Evolutionary conservation across 2,113 vertebrate genomes (phyloP).

Genomic region (human): GRCh38 chr20:60009501-60010000

Average conservation of each 20-base stretch:
- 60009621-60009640: not conserved
- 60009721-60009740: not conserved
- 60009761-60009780: not conserved
- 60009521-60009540: not conserved
- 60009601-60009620: not conserved
- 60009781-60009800: not conserved
- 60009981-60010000: not conserved
- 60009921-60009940: not conserved
- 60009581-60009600: not conserved
- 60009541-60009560: not conserved
- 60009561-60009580: not conserved
- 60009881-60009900: not conserved
- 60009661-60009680: not conserved
- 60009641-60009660: not conserved
- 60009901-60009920: fast-evolving
- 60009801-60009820: not conserved
- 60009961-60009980: not conserved
- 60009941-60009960: fast-evolving
- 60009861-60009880: not conserved
- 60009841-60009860: not conserved
- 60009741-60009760: not conserved
- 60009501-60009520: not conserved
- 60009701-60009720: not conserved
- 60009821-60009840: not conserved
- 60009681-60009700: slow-evolving; percentile 55